Conservation (phyloP, 2,113 vertebrate species). For the Corythoichthys intestinalis region DNA sequence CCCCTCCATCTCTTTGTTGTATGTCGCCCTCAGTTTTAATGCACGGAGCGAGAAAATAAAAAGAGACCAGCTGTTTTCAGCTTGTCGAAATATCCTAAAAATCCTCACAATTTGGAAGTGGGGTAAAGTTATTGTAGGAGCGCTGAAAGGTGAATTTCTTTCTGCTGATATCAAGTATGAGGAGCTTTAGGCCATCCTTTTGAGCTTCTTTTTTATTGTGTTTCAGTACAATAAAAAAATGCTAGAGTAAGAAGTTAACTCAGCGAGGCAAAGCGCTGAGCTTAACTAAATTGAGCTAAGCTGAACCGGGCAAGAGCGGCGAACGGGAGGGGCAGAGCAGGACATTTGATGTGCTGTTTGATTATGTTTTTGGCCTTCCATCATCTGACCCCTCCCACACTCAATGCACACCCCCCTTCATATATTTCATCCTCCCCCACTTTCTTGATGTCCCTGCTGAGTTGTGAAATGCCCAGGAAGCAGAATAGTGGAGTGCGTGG, state of each 20-base stretch:
- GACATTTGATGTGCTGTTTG: conserved; percentile 53
- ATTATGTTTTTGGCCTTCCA: conserved; percentile 47
- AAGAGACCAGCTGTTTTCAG: conserved; percentile 26
- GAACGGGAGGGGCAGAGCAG: conserved; percentile 31
- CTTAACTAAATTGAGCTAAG: conserved; percentile 46
- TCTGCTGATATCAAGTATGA: conserved; percentile 58
- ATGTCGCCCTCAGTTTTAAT: conserved; percentile 17
- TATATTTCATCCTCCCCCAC: not conserved
- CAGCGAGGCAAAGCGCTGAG: conserved; percentile 53
- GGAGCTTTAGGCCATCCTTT: conserved; percentile 66
- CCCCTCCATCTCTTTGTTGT: conserved; percentile 47
- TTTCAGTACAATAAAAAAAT: conserved; percentile 33
- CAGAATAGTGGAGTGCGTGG: conserved; percentile 39
- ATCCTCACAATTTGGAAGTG: conserved; percentile 2
- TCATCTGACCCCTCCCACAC: conserved; percentile 5
- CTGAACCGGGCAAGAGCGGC: conserved; percentile 25
- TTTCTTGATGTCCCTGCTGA: conserved; percentile 48
- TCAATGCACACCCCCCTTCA: not conserved
- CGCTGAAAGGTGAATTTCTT: conserved; percentile 12
- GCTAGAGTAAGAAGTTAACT: conserved; percentile 52
- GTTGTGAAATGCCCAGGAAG: conserved; percentile 58
- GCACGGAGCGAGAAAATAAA: not conserved
- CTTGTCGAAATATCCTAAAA: conserved; percentile 22
- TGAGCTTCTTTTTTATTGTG: conserved; percentile 43
- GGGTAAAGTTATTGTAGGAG: not conserved